phyloP scores from a whole-genome alignment of 2,113 vertebrate species.

The Furnarius figulus region DNA sequence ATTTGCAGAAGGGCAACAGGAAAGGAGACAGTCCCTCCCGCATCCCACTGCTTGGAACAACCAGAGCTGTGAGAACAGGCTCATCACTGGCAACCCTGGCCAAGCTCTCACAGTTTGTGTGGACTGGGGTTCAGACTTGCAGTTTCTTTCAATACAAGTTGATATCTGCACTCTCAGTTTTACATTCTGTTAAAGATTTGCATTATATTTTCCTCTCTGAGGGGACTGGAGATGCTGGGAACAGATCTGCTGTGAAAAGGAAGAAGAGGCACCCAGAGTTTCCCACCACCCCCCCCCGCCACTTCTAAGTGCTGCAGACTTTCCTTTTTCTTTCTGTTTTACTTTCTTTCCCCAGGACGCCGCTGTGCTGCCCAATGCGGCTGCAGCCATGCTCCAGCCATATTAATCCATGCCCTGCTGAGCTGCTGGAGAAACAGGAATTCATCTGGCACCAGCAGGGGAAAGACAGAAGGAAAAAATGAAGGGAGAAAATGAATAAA shows the following conservation, averaged over 20 bases:
- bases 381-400: neutral
- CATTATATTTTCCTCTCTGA: neutral
- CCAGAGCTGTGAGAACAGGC: neutral
- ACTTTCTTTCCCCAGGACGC: slow-evolving; percentile 48
- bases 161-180: neutral
- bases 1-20: slow-evolving; percentile 53
- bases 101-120: neutral
- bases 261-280: slow-evolving; percentile 7
- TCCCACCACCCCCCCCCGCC: neutral
- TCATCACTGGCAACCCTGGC: neutral
- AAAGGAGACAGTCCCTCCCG: slow-evolving; percentile 55
- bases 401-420: slow-evolving; percentile 68
- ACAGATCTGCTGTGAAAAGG: slow-evolving; percentile 20
- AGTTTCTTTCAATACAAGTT: slow-evolving; percentile 9
- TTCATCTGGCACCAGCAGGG: slow-evolving; percentile 65
- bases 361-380: slow-evolving; percentile 7
- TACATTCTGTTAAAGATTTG: slow-evolving; percentile 25
- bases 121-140: neutral
- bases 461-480: slow-evolving; percentile 70
- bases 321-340: slow-evolving; percentile 29
- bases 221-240: neutral
- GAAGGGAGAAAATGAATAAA: slow-evolving; percentile 48
- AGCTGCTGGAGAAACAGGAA: slow-evolving; percentile 64
- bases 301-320: slow-evolving; percentile 46
- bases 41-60: slow-evolving; percentile 35